These are phyloP conservation scores for Mystacornis crossleyi DNA, from an alignment of 2,113 vertebrate species.

Conservation along the genomic window DNA sequence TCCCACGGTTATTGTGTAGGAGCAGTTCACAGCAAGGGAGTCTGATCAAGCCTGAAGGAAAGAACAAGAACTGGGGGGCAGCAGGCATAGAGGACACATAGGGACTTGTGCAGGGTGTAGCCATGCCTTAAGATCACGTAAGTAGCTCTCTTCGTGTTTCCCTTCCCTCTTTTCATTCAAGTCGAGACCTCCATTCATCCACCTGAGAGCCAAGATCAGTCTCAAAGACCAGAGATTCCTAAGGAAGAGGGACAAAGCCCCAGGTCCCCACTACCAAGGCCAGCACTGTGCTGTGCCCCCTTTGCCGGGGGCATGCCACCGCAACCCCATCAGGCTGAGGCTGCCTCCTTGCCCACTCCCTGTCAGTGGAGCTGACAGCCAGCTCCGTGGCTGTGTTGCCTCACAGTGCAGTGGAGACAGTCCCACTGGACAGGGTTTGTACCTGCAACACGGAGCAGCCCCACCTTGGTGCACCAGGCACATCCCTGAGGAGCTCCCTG, in stretches of 20 bases:
- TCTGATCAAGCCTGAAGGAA: neutral
- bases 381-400: neutral
- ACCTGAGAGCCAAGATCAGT: neutral
- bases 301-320: neutral
- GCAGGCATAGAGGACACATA: neutral
- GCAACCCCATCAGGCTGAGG: neutral
- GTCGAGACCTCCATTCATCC: neutral
- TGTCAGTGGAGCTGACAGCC: neutral
- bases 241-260: neutral
- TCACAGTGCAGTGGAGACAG: neutral
- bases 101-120: neutral
- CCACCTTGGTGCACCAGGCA: neutral
- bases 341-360: accelerated
- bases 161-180: neutral
- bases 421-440: neutral
- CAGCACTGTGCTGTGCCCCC: neutral
- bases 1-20: neutral
- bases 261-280: neutral
- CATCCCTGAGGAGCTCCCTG: neutral
- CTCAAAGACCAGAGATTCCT: neutral
- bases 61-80: neutral
- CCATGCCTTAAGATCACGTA: neutral
- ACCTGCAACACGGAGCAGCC: accelerated
- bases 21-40: neutral
- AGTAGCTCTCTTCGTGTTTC: neutral